These are phyloP conservation scores for Micromesistius poutassou DNA, from an alignment of 2,797 vertebrate species.

Conservation along the genomic window DNA sequence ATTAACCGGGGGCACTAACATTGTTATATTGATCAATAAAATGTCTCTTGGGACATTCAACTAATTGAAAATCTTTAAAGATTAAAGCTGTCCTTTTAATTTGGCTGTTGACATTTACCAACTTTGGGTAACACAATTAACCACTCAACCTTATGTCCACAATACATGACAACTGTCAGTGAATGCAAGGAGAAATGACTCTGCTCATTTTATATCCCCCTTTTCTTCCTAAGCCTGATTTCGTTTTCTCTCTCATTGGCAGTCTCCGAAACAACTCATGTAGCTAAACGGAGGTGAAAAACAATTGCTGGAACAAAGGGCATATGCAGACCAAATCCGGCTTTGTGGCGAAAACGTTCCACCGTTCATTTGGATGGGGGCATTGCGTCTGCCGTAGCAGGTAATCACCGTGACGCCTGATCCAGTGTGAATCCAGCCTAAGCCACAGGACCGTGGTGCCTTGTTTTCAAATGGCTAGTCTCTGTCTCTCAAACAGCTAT, in stretches of 20 bases:
- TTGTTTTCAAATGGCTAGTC: background rate
- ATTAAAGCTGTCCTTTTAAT: background rate
- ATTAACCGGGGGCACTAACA: background rate
- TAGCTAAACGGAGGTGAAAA: constrained; percentile 47
- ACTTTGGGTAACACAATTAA: background rate
- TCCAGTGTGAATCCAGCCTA: too few relatives aligned
- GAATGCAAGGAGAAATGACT: background rate
- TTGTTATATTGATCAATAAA: background rate
- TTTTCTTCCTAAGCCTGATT: background rate
- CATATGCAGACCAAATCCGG: constrained; percentile 32
- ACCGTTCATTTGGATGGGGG: too few relatives aligned
- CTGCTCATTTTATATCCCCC: background rate
- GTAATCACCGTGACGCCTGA: too few relatives aligned
- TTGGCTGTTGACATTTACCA: background rate
- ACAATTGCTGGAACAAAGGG: constrained; percentile 37
- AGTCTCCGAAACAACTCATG: constrained; percentile 36
- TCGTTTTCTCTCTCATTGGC: constrained; percentile 28
- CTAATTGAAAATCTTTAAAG: background rate
- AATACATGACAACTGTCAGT: background rate
- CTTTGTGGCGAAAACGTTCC: background rate
- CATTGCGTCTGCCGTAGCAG: too few relatives aligned
- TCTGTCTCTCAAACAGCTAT: background rate
- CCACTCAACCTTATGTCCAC: background rate
- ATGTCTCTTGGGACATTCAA: background rate
- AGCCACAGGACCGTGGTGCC: background rate